phyloP scores from a whole-genome alignment of 2,113 vertebrate genomes.

The Lepidothrix coronata region DNA sequence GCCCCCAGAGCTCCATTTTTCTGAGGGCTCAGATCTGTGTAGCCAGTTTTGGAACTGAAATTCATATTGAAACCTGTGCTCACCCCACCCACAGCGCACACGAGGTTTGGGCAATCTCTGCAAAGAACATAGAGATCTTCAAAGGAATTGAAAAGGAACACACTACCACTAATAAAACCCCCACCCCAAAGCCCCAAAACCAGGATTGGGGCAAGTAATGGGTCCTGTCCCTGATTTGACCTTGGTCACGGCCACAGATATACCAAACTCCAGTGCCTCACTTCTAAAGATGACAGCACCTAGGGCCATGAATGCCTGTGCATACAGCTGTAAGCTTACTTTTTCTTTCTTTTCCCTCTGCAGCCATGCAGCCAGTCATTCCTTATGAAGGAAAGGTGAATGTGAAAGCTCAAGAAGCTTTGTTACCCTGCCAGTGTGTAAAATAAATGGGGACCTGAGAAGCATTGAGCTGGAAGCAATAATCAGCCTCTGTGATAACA shows the following conservation, averaged over 20 bases:
- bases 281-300: neutral
- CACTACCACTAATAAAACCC: fast-evolving
- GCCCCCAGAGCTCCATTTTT: neutral
- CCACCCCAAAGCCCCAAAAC: neutral
- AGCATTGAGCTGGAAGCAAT: neutral
- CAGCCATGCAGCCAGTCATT: fast-evolving
- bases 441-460: neutral
- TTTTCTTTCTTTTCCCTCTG: neutral
- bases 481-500: neutral
- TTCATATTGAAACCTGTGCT: neutral
- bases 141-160: neutral
- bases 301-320: neutral
- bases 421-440: neutral
- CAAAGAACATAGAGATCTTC: neutral
- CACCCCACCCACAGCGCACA: neutral
- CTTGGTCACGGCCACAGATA: neutral
- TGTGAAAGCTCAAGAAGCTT: neutral
- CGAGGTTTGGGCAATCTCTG: neutral
- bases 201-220: neutral
- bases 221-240: neutral
- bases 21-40: neutral
- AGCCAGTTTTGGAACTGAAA: neutral
- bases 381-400: neutral
- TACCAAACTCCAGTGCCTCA: neutral
- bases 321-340: neutral